Percentiles rank a stretch among this genome's conserved stretches.
phyloP scores from a whole-genome alignment of 2,797 vertebrate genomes.

The Pipistrellus pygmaeus region DNA sequence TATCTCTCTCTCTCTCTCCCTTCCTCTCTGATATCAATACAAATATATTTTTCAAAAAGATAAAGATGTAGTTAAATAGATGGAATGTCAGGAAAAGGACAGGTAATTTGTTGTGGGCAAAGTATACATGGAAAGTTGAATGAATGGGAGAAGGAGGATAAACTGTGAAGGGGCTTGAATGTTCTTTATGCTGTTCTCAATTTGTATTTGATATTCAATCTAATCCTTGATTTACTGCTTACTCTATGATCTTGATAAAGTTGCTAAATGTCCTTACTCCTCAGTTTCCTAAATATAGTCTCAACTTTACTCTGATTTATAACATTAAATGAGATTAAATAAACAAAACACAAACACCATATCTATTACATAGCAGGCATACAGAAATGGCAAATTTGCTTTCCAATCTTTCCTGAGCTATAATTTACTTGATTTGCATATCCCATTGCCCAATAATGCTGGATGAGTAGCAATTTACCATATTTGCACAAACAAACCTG shows the following conservation, averaged over 20 bases:
- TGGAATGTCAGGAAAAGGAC: not conserved
- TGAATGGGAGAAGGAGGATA: not conserved
- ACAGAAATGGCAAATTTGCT: not conserved
- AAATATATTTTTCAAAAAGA: not conserved
- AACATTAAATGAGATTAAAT: not conserved
- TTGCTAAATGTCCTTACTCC: not conserved
- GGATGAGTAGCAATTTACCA: not conserved
- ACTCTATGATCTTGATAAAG: not conserved
- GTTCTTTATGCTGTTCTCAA: not conserved
- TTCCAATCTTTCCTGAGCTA: not conserved
- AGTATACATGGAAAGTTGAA: not conserved
- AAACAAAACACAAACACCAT: not conserved
- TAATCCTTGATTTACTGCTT: not conserved
- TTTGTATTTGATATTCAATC: not conserved
- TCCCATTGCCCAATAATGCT: not conserved
- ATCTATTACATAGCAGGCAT: not conserved
- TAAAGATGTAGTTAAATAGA: not conserved
- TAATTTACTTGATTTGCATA: slow-evolving; percentile 1
- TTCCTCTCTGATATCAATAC: too few relatives aligned
- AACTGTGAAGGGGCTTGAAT: not conserved
- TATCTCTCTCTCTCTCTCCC: too few relatives aligned
- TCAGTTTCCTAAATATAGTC: not conserved
- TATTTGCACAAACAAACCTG: not conserved
- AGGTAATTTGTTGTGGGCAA: not conserved
- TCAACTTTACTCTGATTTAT: not conserved